These are phyloP conservation scores for Rhabdomys pumilio DNA, from an alignment of 2,797 vertebrate genomes.

Conservation along the genomic window DNA sequence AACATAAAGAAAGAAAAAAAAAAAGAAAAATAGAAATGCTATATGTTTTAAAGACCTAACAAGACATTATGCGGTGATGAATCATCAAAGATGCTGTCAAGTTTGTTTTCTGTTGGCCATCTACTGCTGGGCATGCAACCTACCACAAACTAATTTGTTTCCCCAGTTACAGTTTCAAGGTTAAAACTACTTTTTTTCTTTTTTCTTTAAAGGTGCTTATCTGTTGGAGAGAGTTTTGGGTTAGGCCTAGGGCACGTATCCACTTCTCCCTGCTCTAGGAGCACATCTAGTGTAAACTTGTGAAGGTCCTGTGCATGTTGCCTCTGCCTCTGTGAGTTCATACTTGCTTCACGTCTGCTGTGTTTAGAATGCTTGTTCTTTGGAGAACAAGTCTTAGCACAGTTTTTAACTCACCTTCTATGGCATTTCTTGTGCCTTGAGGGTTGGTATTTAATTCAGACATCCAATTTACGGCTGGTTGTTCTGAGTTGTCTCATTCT, in stretches of 20 bases:
- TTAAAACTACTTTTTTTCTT: too few relatives aligned
- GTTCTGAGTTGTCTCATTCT: not conserved
- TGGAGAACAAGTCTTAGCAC: not conserved
- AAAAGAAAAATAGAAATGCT: not conserved
- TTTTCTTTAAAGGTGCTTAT: too few relatives aligned
- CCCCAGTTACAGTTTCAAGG: too few relatives aligned
- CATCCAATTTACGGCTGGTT: not conserved
- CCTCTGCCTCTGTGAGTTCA: not conserved
- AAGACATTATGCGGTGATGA: too few relatives aligned
- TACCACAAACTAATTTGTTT: too few relatives aligned
- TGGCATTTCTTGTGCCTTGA: not conserved
- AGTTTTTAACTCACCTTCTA: not conserved
- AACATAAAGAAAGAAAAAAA: too few relatives aligned
- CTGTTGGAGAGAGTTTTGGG: too few relatives aligned
- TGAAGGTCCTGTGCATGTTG: not conserved
- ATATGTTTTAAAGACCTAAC: not conserved
- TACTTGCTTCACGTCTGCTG: not conserved
- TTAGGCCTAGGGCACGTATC: not conserved
- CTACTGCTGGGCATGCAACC: too few relatives aligned
- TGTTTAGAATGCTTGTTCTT: not conserved
- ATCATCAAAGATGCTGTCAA: too few relatives aligned
- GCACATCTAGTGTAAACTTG: not conserved
- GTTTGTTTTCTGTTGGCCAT: too few relatives aligned
- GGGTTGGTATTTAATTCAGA: not conserved
- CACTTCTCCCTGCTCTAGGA: not conserved